phyloP scores from a whole-genome alignment of 2,113 vertebrate genomes.

The Ariopsis seemanni region DNA sequence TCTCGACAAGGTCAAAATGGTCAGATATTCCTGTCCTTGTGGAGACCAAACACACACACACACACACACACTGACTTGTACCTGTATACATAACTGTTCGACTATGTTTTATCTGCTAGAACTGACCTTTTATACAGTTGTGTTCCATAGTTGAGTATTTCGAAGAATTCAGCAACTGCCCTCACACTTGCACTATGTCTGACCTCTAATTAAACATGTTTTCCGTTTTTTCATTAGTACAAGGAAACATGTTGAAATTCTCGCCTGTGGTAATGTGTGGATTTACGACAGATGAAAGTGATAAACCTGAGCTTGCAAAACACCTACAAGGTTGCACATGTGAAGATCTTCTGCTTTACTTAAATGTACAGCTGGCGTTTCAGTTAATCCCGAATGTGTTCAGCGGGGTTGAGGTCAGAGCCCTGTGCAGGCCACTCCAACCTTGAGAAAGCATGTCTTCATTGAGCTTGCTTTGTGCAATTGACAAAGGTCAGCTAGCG shows the following conservation, averaged over 20 bases:
- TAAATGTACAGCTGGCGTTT: background rate
- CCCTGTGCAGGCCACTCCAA: background rate
- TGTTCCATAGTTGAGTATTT: background rate
- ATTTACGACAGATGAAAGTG: background rate
- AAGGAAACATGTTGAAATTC: background rate
- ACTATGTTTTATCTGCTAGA: background rate
- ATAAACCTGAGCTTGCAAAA: background rate
- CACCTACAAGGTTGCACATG: background rate
- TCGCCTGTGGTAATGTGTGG: background rate
- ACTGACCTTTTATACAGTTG: background rate
- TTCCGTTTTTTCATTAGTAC: background rate
- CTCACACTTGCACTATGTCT: background rate
- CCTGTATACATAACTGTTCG: background rate
- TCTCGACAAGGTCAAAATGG: background rate
- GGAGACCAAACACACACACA: background rate
- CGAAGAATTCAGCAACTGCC: background rate
- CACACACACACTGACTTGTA: background rate
- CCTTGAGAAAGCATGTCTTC: background rate
- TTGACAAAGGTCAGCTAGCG: too few relatives aligned
- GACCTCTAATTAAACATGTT: background rate
- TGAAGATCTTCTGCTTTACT: background rate
- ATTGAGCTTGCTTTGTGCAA: background rate
- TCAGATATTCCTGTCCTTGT: background rate
- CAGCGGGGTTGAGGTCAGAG: background rate
- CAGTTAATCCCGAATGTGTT: background rate